These are phyloP conservation scores for Ctenosaura bakeri DNA, from an alignment of 2,797 vertebrate genomes.

Conservation along the genomic window DNA sequence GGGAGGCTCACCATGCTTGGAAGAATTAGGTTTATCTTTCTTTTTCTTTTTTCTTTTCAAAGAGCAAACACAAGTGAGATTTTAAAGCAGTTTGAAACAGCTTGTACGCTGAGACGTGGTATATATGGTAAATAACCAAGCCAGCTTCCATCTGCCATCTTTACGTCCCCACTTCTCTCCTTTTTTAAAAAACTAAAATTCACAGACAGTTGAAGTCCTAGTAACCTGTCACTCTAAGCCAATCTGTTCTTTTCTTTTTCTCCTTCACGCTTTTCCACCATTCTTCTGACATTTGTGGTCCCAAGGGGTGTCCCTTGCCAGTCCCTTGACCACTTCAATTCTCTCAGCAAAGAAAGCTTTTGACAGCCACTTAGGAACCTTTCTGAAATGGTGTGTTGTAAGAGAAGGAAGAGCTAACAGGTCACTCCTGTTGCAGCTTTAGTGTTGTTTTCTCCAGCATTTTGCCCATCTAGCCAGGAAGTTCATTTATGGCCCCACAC, in stretches of 20 bases:
- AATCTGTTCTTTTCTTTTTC: conserved; percentile 35
- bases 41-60: background rate
- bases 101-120: background rate
- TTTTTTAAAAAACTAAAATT: background rate
- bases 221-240: conserved; percentile 32
- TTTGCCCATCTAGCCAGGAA: conserved; percentile 41
- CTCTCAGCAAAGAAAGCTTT: conserved; percentile 54
- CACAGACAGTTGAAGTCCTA: background rate
- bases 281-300: conserved; percentile 51
- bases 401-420: conserved; percentile 42
- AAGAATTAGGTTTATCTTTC: background rate
- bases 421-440: conserved; percentile 67
- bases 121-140: background rate
- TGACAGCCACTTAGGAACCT: conserved; percentile 64
- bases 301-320: conserved; percentile 22
- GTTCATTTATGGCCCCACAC: background rate
- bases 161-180: too few relatives aligned
- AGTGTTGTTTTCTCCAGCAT: conserved; percentile 45
- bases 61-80: background rate
- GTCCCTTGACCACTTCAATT: conserved; percentile 51
- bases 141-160: background rate
- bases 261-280: background rate
- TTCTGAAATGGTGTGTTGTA: conserved; percentile 46
- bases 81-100: background rate
- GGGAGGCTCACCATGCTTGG: too few relatives aligned